Evolutionary conservation across 2,113 vertebrate genomes (phyloP), one percentile per base, ranked within the genome.

Genomic region (Catagonus wagneri): DNA sequence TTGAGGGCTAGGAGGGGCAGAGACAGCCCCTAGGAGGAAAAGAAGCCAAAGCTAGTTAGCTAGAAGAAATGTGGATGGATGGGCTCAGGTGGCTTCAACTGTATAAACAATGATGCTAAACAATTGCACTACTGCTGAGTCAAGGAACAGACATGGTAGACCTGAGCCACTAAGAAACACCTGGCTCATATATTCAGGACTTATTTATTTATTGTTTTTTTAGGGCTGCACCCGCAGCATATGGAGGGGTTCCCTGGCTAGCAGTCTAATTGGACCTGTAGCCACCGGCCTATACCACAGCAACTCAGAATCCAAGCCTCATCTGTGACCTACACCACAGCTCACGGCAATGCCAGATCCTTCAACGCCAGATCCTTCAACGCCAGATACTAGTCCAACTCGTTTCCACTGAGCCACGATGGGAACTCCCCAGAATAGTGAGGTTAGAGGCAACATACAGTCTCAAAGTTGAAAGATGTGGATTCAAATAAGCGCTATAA

Each of bases 11-110:
- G 75, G 69, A 94, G 54, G 72, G 76, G 44, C 39, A 63, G 50
- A 79, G 54, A 44, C 19, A 69, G 75, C 52, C 80, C 90, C 39
- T 36, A 71, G 84, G 81, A 93, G 61, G 36, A 79, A 93, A 92
- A 81, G 66, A 44, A 95, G 76, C n/a, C 68, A 68, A 76, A 78
- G 58, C 9, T 27, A n/a, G 71, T 97, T 83, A 93, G 71, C 36
- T 66, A 29, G 50, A 90, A 94, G 92, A 84, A 66, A 83, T 25
- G 29, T 72, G 16, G 34, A 39, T 34, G 54, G 34, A 29, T 11
- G 20, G 6, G n/a, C 44, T 96, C 27, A 23, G 25, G 71, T 52
- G 78, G 69, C 61, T 92, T 36, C 80, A 20, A 27, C 32, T 23
- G 1, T 8, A 9, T 52, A 60, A 60, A 54, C 50, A 80, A 16